Evolutionary conservation across 1,140 invertebrate species (phyloP).

Genomic region (Lordiphosa clarofinis): DNA sequence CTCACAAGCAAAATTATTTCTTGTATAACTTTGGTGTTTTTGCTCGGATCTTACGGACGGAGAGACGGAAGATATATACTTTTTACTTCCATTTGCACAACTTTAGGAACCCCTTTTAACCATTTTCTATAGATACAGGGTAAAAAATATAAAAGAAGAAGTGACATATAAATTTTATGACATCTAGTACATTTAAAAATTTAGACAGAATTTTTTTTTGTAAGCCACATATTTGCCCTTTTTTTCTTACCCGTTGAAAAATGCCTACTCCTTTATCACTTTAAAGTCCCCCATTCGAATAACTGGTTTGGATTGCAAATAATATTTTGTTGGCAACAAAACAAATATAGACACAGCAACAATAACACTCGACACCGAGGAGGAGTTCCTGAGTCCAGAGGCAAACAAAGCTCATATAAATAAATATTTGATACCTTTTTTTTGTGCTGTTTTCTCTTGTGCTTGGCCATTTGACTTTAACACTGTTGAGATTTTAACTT

Average conservation of each 20-base stretch:
- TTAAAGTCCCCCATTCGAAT: conserved; percentile 36
- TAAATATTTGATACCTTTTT: conserved; percentile 75
- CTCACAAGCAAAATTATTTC: no score
- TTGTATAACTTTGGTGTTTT: no score
- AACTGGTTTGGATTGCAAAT: conserved; percentile 22
- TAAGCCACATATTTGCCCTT: neutral
- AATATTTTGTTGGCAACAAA: conserved; percentile 46
- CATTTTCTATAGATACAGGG: no score
- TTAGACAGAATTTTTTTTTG: no score
- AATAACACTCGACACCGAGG: conserved; percentile 46
- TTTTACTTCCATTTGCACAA: no score
- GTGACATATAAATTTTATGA: no score
- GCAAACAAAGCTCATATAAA: conserved; percentile 72
- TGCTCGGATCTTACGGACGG: no score
- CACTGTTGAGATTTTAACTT: conserved; percentile 74
- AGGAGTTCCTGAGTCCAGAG: conserved; percentile 45
- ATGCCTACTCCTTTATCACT: conserved; percentile 11
- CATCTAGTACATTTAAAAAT: no score
- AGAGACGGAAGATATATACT: no score
- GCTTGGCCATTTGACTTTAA: conserved; percentile 53
- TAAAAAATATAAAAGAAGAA: no score
- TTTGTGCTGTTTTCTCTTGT: conserved; percentile 22
- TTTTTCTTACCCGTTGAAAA: conserved; percentile 7
- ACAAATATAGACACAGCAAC: conserved; percentile 28
- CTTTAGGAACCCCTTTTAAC: no score